Conservation (phyloP, 2,888 invertebrate genomes). For the Gymnoscelis rufifasciata region DNA sequence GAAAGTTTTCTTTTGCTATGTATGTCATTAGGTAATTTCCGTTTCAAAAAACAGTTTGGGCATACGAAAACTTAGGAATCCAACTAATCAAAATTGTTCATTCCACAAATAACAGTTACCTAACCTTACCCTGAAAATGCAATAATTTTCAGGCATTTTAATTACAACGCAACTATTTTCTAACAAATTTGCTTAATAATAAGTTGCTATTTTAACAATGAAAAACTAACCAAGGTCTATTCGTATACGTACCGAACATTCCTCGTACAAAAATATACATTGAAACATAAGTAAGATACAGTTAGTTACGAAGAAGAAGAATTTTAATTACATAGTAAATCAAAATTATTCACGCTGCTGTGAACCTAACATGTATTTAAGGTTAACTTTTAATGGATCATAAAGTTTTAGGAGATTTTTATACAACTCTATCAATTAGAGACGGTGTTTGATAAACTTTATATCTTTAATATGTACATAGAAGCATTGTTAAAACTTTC, state of each 20-base stretch:
- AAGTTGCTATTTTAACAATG: constrained; percentile 9
- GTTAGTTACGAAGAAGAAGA: constrained; percentile 31
- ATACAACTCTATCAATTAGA: constrained; percentile 36
- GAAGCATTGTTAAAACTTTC: not conserved
- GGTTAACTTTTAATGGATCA: constrained; percentile 39
- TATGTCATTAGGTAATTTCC: too few species aligned
- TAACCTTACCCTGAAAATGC: constrained; percentile 14
- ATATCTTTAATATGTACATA: not conserved
- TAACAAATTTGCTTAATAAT: constrained; percentile 39
- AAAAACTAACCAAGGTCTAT: constrained; percentile 19
- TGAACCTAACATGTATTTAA: constrained; percentile 37
- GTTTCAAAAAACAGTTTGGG: not conserved
- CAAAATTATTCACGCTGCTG: constrained; percentile 47
- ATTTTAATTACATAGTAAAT: constrained; percentile 44
- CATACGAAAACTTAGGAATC: constrained; percentile 2
- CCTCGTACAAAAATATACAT: constrained; percentile 34
- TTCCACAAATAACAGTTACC: constrained; percentile 10
- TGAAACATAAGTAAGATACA: constrained; percentile 34
- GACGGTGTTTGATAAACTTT: constrained; percentile 9
- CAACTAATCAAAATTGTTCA: constrained; percentile 18
- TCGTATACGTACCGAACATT: constrained; percentile 27
- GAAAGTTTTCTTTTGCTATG: too few species aligned
- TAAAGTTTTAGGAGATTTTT: constrained; percentile 38
- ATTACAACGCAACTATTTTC: constrained; percentile 30
- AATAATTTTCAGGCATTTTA: constrained; percentile 27